Conservation (phyloP, 35 echinoderm and acorn worm species). For the Strongylocentrotus purpuratus region DNA sequence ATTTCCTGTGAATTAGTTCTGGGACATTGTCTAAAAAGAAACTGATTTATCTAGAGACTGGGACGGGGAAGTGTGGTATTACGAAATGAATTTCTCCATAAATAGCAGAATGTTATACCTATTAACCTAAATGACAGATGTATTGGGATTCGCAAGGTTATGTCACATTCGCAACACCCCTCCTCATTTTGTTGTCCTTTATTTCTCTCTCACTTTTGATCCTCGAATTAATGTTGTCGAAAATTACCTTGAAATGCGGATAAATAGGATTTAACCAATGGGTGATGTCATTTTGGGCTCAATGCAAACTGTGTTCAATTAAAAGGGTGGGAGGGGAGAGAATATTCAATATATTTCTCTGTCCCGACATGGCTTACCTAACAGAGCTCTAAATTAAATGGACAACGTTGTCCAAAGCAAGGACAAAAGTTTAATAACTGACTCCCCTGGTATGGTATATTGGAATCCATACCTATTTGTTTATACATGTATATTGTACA, state of each 20-base stretch:
- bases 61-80: neutral
- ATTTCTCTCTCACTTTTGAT: neutral
- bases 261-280: neutral
- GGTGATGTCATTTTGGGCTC: neutral
- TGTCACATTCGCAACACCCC: neutral
- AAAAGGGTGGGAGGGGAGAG: neutral
- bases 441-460: neutral
- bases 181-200: neutral
- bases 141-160: neutral
- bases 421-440: neutral
- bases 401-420: neutral
- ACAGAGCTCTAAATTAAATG: neutral
- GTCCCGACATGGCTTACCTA: neutral
- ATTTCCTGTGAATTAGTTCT: too few species aligned
- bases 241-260: neutral
- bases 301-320: neutral
- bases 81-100: neutral
- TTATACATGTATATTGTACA: too few species aligned
- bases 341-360: neutral
- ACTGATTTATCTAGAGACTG: neutral
- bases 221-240: neutral
- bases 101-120: neutral
- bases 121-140: neutral
- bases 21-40: neutral
- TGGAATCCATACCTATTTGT: too few species aligned